Conservation (phyloP, 2,888 invertebrate species). For the Cloeon dipterum region DNA sequence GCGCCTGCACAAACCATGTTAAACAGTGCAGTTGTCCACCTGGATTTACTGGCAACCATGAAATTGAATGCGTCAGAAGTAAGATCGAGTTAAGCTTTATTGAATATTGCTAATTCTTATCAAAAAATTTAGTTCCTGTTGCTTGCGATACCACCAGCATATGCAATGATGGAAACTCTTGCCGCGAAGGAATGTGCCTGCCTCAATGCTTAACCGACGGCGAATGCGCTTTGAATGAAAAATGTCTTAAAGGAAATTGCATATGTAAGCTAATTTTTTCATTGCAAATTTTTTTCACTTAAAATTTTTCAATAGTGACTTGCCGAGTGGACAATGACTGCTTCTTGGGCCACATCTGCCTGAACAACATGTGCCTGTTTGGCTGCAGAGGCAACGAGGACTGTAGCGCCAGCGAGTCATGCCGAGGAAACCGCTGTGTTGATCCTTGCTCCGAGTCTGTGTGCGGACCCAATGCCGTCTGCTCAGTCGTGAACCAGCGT, state of each 20-base stretch:
- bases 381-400: constrained; percentile 75
- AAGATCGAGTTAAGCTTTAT: constrained; percentile 19
- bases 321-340: constrained; percentile 82
- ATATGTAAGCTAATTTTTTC: constrained; percentile 39
- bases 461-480: constrained; percentile 66
- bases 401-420: constrained; percentile 64
- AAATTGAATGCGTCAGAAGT: constrained; percentile 66
- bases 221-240: constrained; percentile 74
- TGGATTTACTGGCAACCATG: constrained; percentile 66
- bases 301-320: constrained; percentile 30
- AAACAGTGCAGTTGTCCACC: constrained; percentile 64
- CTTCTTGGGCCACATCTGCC: constrained; percentile 73
- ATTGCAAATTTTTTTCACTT: constrained; percentile 3
- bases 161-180: constrained; percentile 45
- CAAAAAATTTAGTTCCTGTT: constrained; percentile 36
- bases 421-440: constrained; percentile 53
- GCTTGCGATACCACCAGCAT: constrained; percentile 45
- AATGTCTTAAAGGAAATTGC: constrained; percentile 61
- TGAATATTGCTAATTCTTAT: constrained; percentile 3
- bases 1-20: constrained; percentile 42
- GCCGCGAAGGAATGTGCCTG: constrained; percentile 61
- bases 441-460: constrained; percentile 55
- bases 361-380: constrained; percentile 62
- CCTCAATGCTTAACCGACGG: constrained; percentile 52
- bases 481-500: constrained; percentile 56